A percentile compares a stretch with the other conserved stretches of the same genome.
These are phyloP conservation scores for Microcebus tavaratra DNA, from an alignment of 2,113 vertebrate genomes.

Conservation along the genomic window DNA sequence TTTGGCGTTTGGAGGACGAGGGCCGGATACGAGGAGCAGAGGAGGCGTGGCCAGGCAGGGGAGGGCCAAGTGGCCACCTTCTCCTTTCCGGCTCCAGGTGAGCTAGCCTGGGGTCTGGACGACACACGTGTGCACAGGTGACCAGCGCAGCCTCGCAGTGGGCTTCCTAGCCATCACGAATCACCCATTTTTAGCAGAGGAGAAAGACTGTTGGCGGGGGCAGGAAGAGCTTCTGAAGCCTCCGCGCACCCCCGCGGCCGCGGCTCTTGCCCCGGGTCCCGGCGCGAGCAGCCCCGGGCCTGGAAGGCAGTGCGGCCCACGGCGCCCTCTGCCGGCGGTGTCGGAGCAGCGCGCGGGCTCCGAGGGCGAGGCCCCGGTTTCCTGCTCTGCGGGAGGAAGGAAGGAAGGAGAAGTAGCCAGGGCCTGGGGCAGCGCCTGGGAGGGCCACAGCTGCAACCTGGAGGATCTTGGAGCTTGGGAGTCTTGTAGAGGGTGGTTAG, in stretches of 20 bases:
- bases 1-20: background rate
- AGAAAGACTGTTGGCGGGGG: slow-evolving; percentile 23
- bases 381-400: background rate
- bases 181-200: slow-evolving; percentile 52
- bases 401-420: background rate
- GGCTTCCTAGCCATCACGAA: slow-evolving; percentile 50
- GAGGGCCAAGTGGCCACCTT: background rate
- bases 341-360: background rate
- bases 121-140: background rate
- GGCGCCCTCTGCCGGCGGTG: slow-evolving; percentile 64
- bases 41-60: background rate
- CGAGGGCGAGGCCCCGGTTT: rapidly evolving
- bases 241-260: background rate
- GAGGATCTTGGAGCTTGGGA: background rate
- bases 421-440: background rate
- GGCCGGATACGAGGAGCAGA: background rate
- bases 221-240: slow-evolving; percentile 59
- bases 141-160: slow-evolving; percentile 39
- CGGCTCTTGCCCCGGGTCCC: background rate
- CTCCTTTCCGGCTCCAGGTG: background rate
- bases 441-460: background rate
- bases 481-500: background rate
- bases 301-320: slow-evolving; percentile 46
- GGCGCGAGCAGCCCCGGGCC: background rate
- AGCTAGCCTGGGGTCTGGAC: background rate